A percentile compares a stretch with the other conserved stretches of the same genome.
These are phyloP conservation scores for Agrochola circellaris DNA, from an alignment of 2,888 invertebrate species.

Conservation along the genomic window DNA sequence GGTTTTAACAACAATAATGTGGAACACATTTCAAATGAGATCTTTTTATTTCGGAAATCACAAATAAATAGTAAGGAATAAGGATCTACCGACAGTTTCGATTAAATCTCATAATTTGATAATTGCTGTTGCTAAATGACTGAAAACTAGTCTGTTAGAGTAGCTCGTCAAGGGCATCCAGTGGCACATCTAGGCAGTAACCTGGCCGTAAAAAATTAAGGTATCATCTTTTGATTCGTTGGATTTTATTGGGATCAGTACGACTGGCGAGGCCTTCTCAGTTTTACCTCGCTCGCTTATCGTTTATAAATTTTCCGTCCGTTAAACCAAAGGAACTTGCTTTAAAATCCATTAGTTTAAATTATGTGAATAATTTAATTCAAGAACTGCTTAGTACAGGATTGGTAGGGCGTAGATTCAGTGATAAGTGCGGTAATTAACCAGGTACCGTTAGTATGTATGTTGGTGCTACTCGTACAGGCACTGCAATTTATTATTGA, in stretches of 20 bases:
- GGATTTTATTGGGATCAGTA: conserved; percentile 52
- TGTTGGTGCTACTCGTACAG: conserved; percentile 55
- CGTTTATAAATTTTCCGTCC: conserved; percentile 44
- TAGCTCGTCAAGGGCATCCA: conserved; percentile 75
- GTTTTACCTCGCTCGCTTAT: conserved; percentile 52
- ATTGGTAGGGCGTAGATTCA: conserved; percentile 34
- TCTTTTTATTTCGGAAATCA: neutral
- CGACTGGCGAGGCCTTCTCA: conserved; percentile 59
- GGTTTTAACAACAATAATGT: conserved; percentile 19
- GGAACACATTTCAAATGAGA: neutral
- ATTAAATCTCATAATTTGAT: neutral
- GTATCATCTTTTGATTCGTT: conserved; percentile 68
- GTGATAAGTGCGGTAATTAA: conserved; percentile 53
- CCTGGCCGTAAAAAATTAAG: conserved; percentile 74
- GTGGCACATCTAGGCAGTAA: conserved; percentile 68
- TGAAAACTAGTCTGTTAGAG: conserved; percentile 57
- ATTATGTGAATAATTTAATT: conserved; percentile 53
- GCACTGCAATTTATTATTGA: conserved; percentile 73
- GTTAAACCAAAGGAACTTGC: conserved; percentile 44
- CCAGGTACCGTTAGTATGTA: conserved; percentile 59
- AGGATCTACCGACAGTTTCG: neutral
- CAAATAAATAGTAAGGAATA: neutral
- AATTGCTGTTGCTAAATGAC: conserved; percentile 11
- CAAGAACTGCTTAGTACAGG: conserved; percentile 37
- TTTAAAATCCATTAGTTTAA: conserved; percentile 50